A percentile compares a stretch with the other conserved stretches of the same genome.
Conservation (phyloP, 2,113 vertebrate species). For the Solenodon paradoxus region DNA sequence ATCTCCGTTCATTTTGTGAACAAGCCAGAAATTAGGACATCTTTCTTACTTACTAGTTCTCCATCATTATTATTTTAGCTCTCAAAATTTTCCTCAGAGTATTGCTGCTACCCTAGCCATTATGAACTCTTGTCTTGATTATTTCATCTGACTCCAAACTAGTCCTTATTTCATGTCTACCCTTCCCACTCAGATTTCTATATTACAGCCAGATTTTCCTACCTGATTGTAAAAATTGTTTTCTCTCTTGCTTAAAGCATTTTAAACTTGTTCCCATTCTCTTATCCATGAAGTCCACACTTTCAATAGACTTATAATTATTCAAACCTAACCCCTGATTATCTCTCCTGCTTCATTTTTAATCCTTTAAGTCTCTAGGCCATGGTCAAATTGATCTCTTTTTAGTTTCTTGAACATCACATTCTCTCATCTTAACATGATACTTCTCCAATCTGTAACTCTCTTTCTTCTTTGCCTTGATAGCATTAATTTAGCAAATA, state of each 20-base stretch:
- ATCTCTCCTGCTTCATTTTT: not conserved
- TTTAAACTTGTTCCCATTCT: not conserved
- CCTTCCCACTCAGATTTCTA: not conserved
- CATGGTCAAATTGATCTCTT: not conserved
- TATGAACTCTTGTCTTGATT: not conserved
- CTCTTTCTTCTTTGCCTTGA: not conserved
- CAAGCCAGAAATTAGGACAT: not conserved
- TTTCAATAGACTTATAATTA: not conserved
- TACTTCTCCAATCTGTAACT: not conserved
- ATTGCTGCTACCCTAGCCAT: not conserved
- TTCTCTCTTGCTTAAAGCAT: not conserved
- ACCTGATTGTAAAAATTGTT: not conserved
- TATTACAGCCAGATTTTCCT: not conserved
- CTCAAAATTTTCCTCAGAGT: not conserved
- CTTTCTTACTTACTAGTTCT: not conserved
- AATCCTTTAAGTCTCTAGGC: not conserved
- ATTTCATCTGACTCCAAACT: not conserved
- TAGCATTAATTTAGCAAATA: not conserved
- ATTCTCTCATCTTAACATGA: not conserved
- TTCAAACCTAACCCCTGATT: not conserved
- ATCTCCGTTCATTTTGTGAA: not conserved
- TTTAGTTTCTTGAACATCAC: not conserved
- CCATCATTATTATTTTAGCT: not conserved
- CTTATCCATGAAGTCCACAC: not conserved
- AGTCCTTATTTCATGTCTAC: not conserved